Conservation (phyloP, 2,888 invertebrate species). For the Cremastinae sp. region DNA sequence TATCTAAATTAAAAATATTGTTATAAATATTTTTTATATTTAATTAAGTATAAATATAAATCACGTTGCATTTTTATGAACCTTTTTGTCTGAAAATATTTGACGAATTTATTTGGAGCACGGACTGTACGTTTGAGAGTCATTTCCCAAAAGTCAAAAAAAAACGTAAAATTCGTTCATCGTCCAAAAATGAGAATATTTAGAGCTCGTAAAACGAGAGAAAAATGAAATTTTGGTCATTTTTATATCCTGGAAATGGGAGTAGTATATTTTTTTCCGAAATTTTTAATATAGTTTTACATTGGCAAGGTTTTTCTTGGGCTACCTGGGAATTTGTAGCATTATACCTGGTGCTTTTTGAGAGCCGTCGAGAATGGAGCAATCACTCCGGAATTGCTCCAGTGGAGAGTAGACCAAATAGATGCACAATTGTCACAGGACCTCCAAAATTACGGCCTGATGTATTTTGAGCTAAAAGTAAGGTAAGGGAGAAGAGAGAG, state of each 20-base stretch:
- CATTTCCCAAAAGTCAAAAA: conserved; percentile 7
- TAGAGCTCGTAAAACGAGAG: conserved; percentile 47
- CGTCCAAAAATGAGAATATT: conserved; percentile 32
- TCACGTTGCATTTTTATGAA: too few relatives aligned
- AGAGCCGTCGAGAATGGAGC: conserved; percentile 42
- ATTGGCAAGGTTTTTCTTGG: conserved; percentile 35
- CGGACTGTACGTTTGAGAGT: conserved; percentile 1
- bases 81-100: background rate
- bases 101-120: background rate
- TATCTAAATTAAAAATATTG: too few relatives aligned
- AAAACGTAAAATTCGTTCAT: conserved; percentile 54
- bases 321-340: conserved; percentile 42
- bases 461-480: conserved; percentile 65
- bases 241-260: background rate
- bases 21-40: too few relatives aligned
- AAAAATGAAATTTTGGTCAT: conserved; percentile 22
- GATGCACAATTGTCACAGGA: conserved; percentile 57
- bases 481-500: conserved; percentile 61
- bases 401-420: conserved; percentile 58
- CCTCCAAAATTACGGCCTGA: conserved; percentile 7
- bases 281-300: conserved; percentile 35
- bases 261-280: background rate
- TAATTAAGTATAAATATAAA: too few relatives aligned
- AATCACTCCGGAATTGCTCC: conserved; percentile 39
- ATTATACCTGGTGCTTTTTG: conserved; percentile 49